Conservation (phyloP, 1,140 invertebrate genomes). For the Magallana angulata region DNA sequence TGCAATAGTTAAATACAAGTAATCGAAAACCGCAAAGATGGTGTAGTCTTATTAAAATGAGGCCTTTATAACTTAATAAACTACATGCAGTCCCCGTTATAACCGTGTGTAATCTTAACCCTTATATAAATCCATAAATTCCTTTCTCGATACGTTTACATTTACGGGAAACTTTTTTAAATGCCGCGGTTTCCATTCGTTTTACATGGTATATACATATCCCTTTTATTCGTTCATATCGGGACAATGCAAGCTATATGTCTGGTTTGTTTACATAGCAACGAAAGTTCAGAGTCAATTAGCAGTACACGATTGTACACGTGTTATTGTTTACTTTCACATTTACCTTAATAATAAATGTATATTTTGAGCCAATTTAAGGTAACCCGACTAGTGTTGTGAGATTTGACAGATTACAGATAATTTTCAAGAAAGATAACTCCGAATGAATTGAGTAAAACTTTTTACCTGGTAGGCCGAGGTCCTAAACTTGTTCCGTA, state of each 20-base stretch:
- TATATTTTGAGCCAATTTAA: not conserved
- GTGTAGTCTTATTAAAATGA: no score
- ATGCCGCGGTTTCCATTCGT: slow-evolving; percentile 9
- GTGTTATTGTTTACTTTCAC: slow-evolving; percentile 50
- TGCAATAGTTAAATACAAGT: no score
- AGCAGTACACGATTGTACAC: slow-evolving; percentile 34
- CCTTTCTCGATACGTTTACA: not conserved
- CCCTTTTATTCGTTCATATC: slow-evolving; percentile 15
- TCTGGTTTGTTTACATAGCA: slow-evolving; percentile 58
- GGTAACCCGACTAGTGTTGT: not conserved
- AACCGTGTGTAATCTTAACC: no score
- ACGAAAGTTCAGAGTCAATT: slow-evolving; percentile 48
- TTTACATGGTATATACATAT: not conserved
- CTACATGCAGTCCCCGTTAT: no score
- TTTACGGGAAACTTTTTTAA: slow-evolving; percentile 9
- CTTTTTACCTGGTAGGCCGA: slow-evolving; percentile 65
- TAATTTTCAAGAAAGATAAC: not conserved
- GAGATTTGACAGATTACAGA: not conserved
- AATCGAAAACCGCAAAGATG: no score
- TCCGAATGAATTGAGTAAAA: slow-evolving; percentile 8
- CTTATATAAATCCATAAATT: slow-evolving; percentile 3
- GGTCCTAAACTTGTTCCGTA: slow-evolving; percentile 63
- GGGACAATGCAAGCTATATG: slow-evolving; percentile 41
- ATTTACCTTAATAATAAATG: not conserved
- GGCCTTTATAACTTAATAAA: no score